These are phyloP conservation scores for Drosophila subobscura DNA, from an alignment of 1,140 invertebrate genomes.

Conservation along the genomic window DNA sequence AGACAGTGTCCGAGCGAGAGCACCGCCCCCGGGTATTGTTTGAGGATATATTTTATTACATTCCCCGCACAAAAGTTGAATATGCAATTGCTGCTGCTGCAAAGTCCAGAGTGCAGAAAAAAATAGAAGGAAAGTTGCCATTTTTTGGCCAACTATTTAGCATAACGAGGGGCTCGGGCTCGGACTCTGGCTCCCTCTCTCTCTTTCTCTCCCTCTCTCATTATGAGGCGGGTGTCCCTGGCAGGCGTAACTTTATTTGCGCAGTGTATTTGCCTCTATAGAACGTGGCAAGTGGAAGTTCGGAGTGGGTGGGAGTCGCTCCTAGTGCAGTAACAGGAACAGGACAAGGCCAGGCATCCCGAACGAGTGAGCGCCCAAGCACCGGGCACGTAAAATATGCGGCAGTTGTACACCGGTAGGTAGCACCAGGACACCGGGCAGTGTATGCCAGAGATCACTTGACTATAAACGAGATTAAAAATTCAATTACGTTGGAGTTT, in stretches of 20 bases:
- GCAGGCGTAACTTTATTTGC: constrained; percentile 67
- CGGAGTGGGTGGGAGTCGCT: background rate
- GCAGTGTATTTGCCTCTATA: constrained; percentile 54
- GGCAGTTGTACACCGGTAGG: constrained; percentile 69
- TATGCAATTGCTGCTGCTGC: constrained; percentile 53
- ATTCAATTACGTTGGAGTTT: constrained; percentile 79
- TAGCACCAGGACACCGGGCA: constrained; percentile 42
- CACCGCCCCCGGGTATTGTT: constrained; percentile 28
- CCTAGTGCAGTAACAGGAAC: constrained; percentile 20
- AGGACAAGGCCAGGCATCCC: constrained; percentile 33
- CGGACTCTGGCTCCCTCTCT: constrained; percentile 6
- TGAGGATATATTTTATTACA: constrained; percentile 65
- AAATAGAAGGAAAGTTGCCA: constrained; percentile 38
- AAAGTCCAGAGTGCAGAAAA: constrained; percentile 32
- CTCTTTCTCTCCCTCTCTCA: constrained; percentile 22
- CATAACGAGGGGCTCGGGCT: constrained; percentile 57
- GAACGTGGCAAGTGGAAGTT: background rate
- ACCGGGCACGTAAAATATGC: constrained; percentile 71
- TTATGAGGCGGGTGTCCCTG: constrained; percentile 51
- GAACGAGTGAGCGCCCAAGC: constrained; percentile 48
- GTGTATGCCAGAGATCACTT: constrained; percentile 81
- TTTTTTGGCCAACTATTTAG: constrained; percentile 69
- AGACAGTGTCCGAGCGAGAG: constrained; percentile 19
- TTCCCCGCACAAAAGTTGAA: constrained; percentile 55
- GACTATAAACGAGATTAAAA: constrained; percentile 83